These are phyloP conservation scores for Zeus faber DNA, from an alignment of 2,113 vertebrate species.

Conservation along the genomic window DNA sequence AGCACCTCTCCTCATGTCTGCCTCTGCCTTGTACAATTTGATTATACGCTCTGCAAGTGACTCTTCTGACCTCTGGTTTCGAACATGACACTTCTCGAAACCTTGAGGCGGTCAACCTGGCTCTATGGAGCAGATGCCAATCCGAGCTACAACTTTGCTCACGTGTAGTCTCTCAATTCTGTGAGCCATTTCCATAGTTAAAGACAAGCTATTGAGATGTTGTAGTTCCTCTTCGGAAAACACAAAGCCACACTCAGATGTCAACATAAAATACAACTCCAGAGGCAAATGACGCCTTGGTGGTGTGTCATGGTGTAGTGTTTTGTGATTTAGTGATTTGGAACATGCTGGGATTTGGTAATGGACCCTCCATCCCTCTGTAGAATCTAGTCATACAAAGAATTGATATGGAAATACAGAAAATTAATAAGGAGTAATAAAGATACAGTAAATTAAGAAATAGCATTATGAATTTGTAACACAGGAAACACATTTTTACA, in stretches of 20 bases:
- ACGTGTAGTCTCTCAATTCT: conserved; percentile 1
- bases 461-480: too few relatives aligned
- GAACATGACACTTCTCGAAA: background rate
- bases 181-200: background rate
- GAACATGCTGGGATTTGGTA: too few relatives aligned
- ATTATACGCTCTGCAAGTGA: background rate
- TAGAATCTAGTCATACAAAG: background rate
- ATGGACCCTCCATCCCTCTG: background rate
- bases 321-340: background rate
- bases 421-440: too few relatives aligned
- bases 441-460: too few relatives aligned
- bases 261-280: background rate
- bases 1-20: conserved; percentile 2
- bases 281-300: too few relatives aligned
- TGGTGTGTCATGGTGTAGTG: too few relatives aligned
- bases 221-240: background rate
- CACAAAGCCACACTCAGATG: background rate
- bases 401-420: background rate
- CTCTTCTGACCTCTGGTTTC: background rate
- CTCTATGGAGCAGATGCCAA: too few relatives aligned
- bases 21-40: background rate
- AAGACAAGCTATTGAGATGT: background rate
- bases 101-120: too few relatives aligned
- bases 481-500: too few relatives aligned
- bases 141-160: too few relatives aligned